Conservation (phyloP, 2,113 vertebrate species). For the Mugil cephalus region DNA sequence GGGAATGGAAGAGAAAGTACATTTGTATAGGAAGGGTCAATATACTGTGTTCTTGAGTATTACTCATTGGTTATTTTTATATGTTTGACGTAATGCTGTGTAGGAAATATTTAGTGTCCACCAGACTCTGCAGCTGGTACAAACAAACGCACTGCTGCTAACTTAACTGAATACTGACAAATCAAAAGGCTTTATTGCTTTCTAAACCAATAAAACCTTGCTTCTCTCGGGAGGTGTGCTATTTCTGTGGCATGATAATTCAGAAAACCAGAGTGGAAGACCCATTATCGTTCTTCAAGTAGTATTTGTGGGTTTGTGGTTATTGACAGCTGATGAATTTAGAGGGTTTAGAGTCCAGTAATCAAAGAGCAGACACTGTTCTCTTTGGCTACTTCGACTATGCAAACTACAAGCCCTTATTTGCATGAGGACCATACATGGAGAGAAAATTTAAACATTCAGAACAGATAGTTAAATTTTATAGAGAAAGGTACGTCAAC, state of each 20-base stretch:
- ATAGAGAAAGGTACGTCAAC: not conserved
- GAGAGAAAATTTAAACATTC: slow-evolving; percentile 4
- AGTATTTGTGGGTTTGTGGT: slow-evolving; percentile 11
- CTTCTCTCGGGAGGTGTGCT: not conserved
- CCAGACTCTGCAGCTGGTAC: not conserved
- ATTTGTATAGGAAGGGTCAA: not conserved
- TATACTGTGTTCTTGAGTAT: not conserved
- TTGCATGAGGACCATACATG: slow-evolving; percentile 1
- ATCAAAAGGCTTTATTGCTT: too few species aligned
- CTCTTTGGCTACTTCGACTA: not conserved
- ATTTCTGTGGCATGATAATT: not conserved
- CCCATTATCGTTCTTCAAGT: not conserved
- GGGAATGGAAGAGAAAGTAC: not conserved
- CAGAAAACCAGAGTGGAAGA: not conserved
- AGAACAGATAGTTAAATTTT: not conserved
- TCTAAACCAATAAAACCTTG: not conserved
- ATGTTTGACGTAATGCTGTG: not conserved
- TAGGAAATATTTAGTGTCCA: not conserved
- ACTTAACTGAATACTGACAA: not conserved
- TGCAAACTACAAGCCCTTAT: slow-evolving; percentile 27
- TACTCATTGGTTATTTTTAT: not conserved
- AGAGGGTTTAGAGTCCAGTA: not conserved
- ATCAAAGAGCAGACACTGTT: slow-evolving; percentile 22
- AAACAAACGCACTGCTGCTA: not conserved
- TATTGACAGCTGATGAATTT: not conserved